These are phyloP conservation scores for Progne subis DNA, from an alignment of 2,113 vertebrate genomes.

Conservation along the genomic window DNA sequence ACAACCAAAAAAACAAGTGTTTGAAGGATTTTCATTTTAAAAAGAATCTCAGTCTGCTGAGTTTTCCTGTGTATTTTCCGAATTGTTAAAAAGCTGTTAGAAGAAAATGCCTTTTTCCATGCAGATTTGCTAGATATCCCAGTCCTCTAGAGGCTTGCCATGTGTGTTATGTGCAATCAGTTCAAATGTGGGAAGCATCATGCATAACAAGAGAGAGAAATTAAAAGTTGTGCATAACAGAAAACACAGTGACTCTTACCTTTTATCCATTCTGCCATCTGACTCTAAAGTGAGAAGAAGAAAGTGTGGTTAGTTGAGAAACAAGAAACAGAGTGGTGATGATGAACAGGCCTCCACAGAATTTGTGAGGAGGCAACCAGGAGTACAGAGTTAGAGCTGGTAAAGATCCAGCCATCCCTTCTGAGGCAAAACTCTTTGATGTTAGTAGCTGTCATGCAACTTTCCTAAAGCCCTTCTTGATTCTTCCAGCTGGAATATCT, in stretches of 20 bases:
- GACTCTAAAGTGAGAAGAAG: conserved; percentile 37
- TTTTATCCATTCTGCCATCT: conserved; percentile 53
- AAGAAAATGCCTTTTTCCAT: not conserved
- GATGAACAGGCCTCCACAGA: not conserved
- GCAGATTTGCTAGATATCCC: not conserved
- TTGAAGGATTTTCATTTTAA: not conserved
- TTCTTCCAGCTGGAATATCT: not conserved
- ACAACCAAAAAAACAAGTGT: not conserved
- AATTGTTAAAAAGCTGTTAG: not conserved
- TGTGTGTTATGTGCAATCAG: not conserved
- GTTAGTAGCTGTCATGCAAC: not conserved
- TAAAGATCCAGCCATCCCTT: not conserved
- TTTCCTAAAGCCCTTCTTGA: not conserved
- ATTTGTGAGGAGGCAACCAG: not conserved
- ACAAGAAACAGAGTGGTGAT: not conserved
- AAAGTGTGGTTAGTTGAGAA: conserved; percentile 8
- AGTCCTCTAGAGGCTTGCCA: not conserved
- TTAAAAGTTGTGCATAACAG: not conserved
- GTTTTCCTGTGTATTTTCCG: not conserved
- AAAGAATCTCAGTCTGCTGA: not conserved
- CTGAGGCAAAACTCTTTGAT: not conserved
- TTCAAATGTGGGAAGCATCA: not conserved
- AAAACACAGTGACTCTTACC: conserved; percentile 33
- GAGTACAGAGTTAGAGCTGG: not conserved
- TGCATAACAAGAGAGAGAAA: not conserved